A percentile compares a stretch with the other conserved stretches of the same genome.
Conservation (phyloP, 2,888 invertebrate genomes). For the Mylabris sibirica region DNA sequence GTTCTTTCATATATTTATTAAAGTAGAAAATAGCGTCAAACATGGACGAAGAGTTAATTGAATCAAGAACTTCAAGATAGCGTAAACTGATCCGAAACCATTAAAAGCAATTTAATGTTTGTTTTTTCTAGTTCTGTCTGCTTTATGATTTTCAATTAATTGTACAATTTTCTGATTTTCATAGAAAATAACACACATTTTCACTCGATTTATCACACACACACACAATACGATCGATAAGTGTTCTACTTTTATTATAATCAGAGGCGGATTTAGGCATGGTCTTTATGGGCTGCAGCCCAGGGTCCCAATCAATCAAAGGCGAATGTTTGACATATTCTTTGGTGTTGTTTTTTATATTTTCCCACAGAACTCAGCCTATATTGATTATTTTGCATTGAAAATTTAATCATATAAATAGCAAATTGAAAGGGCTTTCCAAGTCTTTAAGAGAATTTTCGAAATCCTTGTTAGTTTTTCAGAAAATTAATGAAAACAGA, state of each 20-base stretch:
- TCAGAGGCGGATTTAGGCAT: too few species aligned
- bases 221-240: neutral
- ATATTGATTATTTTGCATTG: too few species aligned
- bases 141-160: neutral
- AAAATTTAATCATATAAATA: too few species aligned
- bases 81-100: neutral
- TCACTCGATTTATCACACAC: neutral
- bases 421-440: too few species aligned
- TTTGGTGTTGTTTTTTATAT: too few species aligned
- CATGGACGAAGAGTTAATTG: neutral
- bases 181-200: neutral
- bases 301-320: too few species aligned
- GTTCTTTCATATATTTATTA: neutral
- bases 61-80: neutral
- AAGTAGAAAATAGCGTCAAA: neutral
- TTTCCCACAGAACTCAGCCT: too few species aligned
- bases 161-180: neutral
- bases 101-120: constrained; percentile 2
- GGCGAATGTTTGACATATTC: too few species aligned
- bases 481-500: too few species aligned
- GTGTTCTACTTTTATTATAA: neutral
- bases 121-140: neutral
- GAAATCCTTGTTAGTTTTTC: too few species aligned
- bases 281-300: too few species aligned
- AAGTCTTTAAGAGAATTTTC: too few species aligned